phyloP scores from a whole-genome alignment of 2,888 invertebrate genomes.

The Aphodius sticticus region DNA sequence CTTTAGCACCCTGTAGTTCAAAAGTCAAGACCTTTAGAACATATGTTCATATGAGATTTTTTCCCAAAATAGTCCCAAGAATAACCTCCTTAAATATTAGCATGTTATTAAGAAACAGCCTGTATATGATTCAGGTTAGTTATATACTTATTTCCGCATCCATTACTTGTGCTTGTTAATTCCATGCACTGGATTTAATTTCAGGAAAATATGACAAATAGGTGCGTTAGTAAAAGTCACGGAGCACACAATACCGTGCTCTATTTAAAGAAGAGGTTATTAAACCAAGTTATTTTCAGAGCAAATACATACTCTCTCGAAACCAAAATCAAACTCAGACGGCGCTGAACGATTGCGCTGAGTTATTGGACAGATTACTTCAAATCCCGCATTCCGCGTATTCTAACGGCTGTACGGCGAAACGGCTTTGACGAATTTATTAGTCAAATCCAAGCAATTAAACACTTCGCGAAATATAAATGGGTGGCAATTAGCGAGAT shows the following conservation, averaged over 20 bases:
- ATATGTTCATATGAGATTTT: too few species aligned
- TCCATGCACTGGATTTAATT: background rate
- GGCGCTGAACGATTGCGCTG: background rate
- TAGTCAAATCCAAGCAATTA: conserved; percentile 14
- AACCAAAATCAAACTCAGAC: background rate
- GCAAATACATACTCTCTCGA: background rate
- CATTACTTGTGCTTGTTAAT: background rate
- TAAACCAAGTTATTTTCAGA: background rate
- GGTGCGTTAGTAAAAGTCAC: background rate
- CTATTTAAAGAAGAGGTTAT: background rate
- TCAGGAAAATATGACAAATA: background rate
- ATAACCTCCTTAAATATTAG: too few species aligned
- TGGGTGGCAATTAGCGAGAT: conserved; percentile 21
- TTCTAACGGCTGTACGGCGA: background rate
- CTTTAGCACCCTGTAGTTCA: too few species aligned
- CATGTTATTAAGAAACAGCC: too few species aligned
- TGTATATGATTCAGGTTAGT: too few species aligned
- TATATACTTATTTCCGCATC: too few species aligned
- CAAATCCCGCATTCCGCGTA: conserved; percentile 4
- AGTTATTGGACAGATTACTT: conserved; percentile 4
- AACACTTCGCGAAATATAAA: conserved; percentile 15
- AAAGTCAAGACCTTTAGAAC: too few species aligned
- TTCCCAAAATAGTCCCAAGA: too few species aligned
- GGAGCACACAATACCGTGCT: background rate
- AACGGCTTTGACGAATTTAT: background rate